Evolutionary conservation across 2,113 vertebrate genomes (phyloP).

Genomic region (Seriola quinqueradiata): DNA sequence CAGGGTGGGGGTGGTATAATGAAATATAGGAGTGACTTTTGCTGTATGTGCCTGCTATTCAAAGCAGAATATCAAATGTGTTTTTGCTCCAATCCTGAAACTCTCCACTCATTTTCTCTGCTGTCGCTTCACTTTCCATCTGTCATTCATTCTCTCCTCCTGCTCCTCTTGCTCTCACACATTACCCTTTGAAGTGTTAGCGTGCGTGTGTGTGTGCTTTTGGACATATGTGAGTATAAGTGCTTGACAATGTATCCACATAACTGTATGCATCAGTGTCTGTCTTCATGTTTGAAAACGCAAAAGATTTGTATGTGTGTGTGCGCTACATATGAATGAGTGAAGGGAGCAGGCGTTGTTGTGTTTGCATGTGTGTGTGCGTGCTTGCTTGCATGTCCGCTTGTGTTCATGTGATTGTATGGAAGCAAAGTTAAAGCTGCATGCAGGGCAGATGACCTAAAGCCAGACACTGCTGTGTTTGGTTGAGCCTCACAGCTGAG

Average conservation of each 20-base stretch:
- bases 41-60: slow-evolving; percentile 28
- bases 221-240: slow-evolving; percentile 4
- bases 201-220: slow-evolving; percentile 4
- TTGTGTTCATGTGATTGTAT: slow-evolving; percentile 21
- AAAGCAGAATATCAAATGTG: slow-evolving; percentile 53
- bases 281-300: slow-evolving; percentile 3
- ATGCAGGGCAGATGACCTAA: slow-evolving; percentile 41
- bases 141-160: slow-evolving; percentile 34
- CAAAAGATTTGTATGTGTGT: background rate
- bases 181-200: slow-evolving; percentile 32
- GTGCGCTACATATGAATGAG: slow-evolving; percentile 14
- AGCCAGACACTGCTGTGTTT: slow-evolving; percentile 53
- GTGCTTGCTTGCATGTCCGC: background rate
- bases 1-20: background rate
- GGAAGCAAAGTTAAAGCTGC: slow-evolving; percentile 31
- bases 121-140: slow-evolving; percentile 45
- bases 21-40: slow-evolving; percentile 6
- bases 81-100: slow-evolving; percentile 39
- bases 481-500: slow-evolving; percentile 41
- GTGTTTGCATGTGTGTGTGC: background rate
- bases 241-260: background rate
- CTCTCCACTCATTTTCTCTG: slow-evolving; percentile 29
- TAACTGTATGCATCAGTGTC: slow-evolving; percentile 1
- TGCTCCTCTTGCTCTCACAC: slow-evolving; percentile 28
- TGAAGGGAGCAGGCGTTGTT: background rate